phyloP scores from a whole-genome alignment of 2,888 invertebrate species.

The Heliconius sara region DNA sequence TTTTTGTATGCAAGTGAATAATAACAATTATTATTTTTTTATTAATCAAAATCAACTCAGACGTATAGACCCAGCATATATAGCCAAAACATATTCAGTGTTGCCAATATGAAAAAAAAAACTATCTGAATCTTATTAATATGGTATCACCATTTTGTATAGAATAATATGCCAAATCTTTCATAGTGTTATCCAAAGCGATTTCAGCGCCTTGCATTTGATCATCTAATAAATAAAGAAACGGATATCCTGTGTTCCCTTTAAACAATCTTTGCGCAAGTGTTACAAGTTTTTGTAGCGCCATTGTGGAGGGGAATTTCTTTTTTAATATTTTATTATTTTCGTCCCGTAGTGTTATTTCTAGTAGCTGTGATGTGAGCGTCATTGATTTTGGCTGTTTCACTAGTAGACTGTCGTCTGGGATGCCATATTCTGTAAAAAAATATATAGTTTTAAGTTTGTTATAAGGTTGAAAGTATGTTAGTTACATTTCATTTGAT shows the following conservation, averaged over 20 bases:
- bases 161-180: conserved; percentile 92
- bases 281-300: conserved; percentile 92
- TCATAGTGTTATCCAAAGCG: conserved; percentile 90
- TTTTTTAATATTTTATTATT: conserved; percentile 86
- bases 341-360: conserved; percentile 80
- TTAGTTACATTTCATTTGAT: no score
- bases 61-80: conserved; percentile 1
- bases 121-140: conserved; percentile 86
- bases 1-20: background rate
- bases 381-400: conserved; percentile 80
- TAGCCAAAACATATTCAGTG: conserved; percentile 42
- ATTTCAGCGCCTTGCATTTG: conserved; percentile 87
- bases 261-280: conserved; percentile 90
- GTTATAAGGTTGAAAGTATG: no score
- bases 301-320: conserved; percentile 90
- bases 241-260: conserved; percentile 69
- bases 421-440: conserved; percentile 90
- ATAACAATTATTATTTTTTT: background rate
- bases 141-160: conserved; percentile 93
- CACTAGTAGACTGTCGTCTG: conserved; percentile 89
- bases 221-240: conserved; percentile 81
- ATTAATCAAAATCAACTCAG: background rate
- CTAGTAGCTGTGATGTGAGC: conserved; percentile 88
- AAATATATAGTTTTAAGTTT: background rate
- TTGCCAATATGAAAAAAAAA: conserved; percentile 51